These are phyloP conservation scores for Batillaria attramentaria DNA, from an alignment of 1,140 invertebrate species.

Conservation along the genomic window DNA sequence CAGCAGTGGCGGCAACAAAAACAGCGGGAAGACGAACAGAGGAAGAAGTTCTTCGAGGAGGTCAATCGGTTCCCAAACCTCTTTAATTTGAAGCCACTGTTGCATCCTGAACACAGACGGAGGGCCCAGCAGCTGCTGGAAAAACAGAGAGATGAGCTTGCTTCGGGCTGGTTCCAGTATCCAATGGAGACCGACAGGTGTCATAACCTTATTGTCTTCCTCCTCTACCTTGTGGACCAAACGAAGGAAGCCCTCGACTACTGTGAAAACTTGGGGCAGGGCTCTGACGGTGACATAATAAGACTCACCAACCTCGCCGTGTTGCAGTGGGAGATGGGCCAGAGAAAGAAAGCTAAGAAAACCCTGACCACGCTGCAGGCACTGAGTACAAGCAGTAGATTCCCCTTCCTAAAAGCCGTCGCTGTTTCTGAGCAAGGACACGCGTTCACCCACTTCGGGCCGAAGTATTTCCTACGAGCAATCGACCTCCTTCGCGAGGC, in stretches of 20 bases:
- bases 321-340: not conserved
- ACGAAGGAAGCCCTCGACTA: not conserved
- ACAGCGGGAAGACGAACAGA: not conserved
- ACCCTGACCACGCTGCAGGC: not conserved
- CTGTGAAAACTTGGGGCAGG: not conserved
- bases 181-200: not conserved
- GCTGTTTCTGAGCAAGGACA: not conserved
- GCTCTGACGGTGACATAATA: not conserved
- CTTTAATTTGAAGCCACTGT: not conserved
- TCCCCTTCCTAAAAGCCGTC: not conserved
- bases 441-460: not conserved
- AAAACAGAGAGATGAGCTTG: not conserved
- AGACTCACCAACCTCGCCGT: not conserved
- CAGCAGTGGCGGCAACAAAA: not conserved
- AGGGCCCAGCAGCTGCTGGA: not conserved
- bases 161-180: not conserved
- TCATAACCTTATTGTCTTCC: constrained; percentile 7
- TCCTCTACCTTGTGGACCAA: not conserved
- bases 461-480: not conserved
- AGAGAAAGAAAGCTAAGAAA: not conserved
- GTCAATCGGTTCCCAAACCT: not conserved
- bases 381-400: not conserved
- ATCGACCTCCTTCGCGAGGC: not conserved
- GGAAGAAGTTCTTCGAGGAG: not conserved
- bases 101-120: not conserved